phyloP scores from a whole-genome alignment of 2,113 vertebrate species.

The Syngnathus scovelli region DNA sequence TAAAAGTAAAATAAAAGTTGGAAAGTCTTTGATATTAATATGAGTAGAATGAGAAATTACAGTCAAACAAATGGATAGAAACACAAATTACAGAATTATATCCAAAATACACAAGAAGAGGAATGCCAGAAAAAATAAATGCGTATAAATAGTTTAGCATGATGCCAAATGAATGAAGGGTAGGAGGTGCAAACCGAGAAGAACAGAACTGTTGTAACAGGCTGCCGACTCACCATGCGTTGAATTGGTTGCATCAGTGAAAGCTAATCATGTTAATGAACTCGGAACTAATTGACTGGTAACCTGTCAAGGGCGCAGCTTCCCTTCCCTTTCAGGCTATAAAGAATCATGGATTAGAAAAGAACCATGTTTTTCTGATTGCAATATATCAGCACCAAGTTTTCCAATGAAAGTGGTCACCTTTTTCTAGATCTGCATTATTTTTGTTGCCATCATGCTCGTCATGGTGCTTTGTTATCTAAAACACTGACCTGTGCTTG shows the following conservation, averaged over 20 bases:
- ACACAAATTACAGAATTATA: neutral
- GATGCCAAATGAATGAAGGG: neutral
- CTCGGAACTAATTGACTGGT: neutral
- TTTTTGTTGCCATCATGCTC: constrained; percentile 22
- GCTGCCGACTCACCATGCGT: neutral
- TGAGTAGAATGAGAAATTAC: too few species aligned
- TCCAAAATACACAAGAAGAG: neutral
- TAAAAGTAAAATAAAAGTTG: neutral
- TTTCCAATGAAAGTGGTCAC: constrained; percentile 10
- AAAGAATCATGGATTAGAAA: neutral
- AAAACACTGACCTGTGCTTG: constrained; percentile 40
- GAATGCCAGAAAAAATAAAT: neutral
- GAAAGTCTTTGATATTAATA: neutral
- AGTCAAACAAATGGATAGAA: neutral
- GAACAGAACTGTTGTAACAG: neutral
- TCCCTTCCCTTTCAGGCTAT: neutral
- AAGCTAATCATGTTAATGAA: constrained; percentile 8
- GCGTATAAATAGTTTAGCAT: neutral
- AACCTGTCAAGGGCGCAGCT: neutral
- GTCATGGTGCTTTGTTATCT: constrained; percentile 29
- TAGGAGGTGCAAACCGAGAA: neutral
- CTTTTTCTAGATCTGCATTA: constrained; percentile 15
- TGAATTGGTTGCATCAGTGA: neutral
- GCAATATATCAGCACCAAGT: neutral
- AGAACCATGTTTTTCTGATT: neutral